A percentile compares a stretch with the other conserved stretches of the same genome.
Evolutionary conservation across 2,113 vertebrate species (phyloP).

Genomic region (Dasyurus viverrinus): DNA sequence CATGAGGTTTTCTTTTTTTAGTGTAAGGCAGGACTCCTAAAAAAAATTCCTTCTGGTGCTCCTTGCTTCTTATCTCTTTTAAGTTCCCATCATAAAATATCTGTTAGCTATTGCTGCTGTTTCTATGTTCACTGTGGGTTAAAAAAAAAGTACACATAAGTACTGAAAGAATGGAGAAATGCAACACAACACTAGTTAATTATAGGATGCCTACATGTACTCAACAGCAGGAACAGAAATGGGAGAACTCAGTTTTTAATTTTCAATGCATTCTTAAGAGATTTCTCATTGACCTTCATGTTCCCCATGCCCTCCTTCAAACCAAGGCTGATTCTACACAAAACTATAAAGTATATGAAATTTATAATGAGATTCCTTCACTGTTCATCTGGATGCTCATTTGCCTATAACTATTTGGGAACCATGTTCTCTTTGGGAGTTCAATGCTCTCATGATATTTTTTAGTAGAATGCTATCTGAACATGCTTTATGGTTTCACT

Average conservation of each 20-base stretch:
- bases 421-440: background rate
- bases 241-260: conserved; percentile 16
- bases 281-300: background rate
- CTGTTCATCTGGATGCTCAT: background rate
- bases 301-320: background rate
- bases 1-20: conserved; percentile 4
- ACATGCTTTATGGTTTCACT: background rate
- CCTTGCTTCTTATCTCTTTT: conserved; percentile 19
- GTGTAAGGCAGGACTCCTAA: background rate
- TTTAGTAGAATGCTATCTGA: background rate
- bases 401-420: background rate
- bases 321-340: background rate
- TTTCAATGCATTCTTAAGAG: conserved; percentile 2
- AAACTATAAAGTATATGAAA: background rate
- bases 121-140: conserved; percentile 43
- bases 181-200: background rate
- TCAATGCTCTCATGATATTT: background rate
- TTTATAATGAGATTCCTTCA: background rate
- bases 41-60: background rate
- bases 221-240: conserved; percentile 21
- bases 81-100: background rate
- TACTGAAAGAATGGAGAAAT: background rate
- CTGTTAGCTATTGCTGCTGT: conserved; percentile 5
- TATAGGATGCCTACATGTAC: background rate
- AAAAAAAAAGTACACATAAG: conserved; percentile 10